phyloP scores from a whole-genome alignment of 1,140 invertebrate genomes.

The Piezodorus guildinii region DNA sequence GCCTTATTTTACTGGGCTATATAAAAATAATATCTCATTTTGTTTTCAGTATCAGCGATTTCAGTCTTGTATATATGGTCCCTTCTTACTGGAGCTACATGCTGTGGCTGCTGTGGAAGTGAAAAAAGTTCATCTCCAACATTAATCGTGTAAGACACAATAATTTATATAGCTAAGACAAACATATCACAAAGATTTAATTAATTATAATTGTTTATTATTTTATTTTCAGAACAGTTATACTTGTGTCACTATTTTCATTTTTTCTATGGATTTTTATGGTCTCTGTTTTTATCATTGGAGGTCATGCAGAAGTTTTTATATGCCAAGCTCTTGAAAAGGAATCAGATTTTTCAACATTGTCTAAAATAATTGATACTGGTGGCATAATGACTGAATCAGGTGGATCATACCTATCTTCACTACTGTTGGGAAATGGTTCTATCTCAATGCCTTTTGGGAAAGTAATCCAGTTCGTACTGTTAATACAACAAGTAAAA shows the following conservation, averaged over 20 bases:
- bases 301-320: slow-evolving; percentile 35
- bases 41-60: slow-evolving; percentile 34
- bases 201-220: neutral
- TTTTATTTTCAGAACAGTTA: slow-evolving; percentile 15
- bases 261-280: slow-evolving; percentile 28
- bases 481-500: too few relatives aligned
- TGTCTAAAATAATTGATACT: slow-evolving; percentile 1
- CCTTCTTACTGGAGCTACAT: slow-evolving; percentile 37
- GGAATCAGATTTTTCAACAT: neutral
- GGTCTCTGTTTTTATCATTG: slow-evolving; percentile 27
- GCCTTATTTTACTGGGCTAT: too few relatives aligned
- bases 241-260: slow-evolving; percentile 25
- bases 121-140: slow-evolving; percentile 41
- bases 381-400: neutral
- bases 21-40: too few relatives aligned
- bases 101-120: slow-evolving; percentile 42
- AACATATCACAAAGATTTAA: neutral
- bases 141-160: slow-evolving; percentile 36
- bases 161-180: too few relatives aligned
- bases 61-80: slow-evolving; percentile 38
- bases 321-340: slow-evolving; percentile 41
- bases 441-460: slow-evolving; percentile 6
- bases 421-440: neutral
- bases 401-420: slow-evolving; percentile 1
- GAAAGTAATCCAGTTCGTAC: slow-evolving; percentile 1